Base-by-base conservation (phyloP, 2,797 vertebrate species). In the Loris lydekkerianus region DNA sequence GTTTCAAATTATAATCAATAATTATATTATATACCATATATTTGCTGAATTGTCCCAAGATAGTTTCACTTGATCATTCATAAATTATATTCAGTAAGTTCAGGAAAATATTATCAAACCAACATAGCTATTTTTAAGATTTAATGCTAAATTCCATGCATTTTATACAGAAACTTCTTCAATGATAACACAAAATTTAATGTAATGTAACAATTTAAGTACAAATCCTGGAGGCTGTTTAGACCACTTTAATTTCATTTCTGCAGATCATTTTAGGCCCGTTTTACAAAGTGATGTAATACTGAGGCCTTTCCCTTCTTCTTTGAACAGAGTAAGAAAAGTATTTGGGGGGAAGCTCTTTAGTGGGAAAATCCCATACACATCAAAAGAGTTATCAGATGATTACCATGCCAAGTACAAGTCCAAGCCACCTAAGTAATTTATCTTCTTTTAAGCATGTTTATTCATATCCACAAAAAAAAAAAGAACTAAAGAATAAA, bases 281-380 rank as follows among this genome's bases (percentile, higher is more conserved):
- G 49, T 84, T 88, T 80, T 89, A 86, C 76, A 67, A 91, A 93
- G 25, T 86, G 40, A 83, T 49, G 86, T 86, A 87, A 84, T 61
- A 93, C 2, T 60, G 17, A 87, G 27, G 40, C 11, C 37, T n/a
- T 70, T 53, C 56, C 56, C 43, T 86, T 53, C 46, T 70, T 49
- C 76, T 92, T 93, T 31, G 20, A 94, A 11, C 3, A 81, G 3
- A 72, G 8, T 34, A 86, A 46, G 58, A 88, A 93, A 81, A 65
- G 5, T 76, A 69, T 20, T 82, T 56, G 13, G 17, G 20, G 70
- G 58, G 4, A 60, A 86, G 3, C 53, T 78, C 61, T 94, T 91
- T 25, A 43, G 40, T 81, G 46, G 29, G 86, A 94, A 95, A 96
- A 93, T 84, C n/a, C 25, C 69, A 37, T 5, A n/a, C 40, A 82